Conservation (phyloP, 2,797 vertebrate genomes). For the Gallinago solitaria region DNA sequence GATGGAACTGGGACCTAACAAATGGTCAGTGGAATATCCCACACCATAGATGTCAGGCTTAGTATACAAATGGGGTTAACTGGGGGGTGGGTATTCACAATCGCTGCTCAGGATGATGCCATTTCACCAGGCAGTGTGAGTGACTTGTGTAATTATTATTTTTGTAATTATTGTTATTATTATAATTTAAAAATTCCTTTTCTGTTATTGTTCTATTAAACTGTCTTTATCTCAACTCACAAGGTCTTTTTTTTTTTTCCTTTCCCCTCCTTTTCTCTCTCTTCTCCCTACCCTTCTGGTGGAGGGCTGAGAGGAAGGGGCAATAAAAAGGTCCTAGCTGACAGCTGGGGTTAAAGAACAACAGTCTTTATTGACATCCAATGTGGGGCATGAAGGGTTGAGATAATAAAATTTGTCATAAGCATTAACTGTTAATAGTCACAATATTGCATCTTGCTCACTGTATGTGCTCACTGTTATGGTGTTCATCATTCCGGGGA, state of each 20-base stretch:
- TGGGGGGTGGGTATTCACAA: neutral
- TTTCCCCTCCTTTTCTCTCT: neutral
- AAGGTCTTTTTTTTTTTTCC: neutral
- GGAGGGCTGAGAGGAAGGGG: neutral
- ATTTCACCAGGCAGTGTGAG: neutral
- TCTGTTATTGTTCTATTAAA: neutral
- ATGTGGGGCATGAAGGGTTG: neutral
- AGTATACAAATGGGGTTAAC: neutral
- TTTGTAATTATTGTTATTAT: neutral
- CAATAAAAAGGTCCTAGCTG: neutral
- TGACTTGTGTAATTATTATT: neutral
- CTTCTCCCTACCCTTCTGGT: neutral
- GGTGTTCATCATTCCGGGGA: neutral
- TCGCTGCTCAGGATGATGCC: neutral
- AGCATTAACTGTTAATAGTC: neutral
- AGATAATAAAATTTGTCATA: neutral
- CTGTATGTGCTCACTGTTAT: neutral
- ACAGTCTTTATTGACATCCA: neutral
- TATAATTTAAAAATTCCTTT: neutral
- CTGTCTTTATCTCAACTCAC: neutral
- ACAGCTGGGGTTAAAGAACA: neutral
- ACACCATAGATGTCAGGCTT: neutral
- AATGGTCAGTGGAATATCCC: neutral
- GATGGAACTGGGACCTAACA: too few species aligned
- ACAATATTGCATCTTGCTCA: neutral